A percentile compares a stretch with the other conserved stretches of the same genome.
These are phyloP conservation scores for Epinotia nisella DNA, from an alignment of 2,888 invertebrate species.

Conservation along the genomic window DNA sequence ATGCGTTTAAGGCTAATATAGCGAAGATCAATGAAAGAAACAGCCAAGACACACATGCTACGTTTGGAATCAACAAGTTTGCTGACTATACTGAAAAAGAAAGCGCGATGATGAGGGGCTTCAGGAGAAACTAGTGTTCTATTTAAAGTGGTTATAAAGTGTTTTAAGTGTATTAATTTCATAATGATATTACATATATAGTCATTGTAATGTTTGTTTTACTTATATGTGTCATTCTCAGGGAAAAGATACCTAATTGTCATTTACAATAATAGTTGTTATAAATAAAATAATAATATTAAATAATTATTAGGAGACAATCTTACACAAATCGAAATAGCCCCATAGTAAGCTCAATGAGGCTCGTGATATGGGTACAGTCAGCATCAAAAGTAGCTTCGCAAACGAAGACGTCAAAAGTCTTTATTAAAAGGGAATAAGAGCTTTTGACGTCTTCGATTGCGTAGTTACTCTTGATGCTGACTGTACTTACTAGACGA, in stretches of 20 bases:
- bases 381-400: too few relatives aligned
- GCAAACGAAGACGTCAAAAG: too few relatives aligned
- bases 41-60: slow-evolving; percentile 32
- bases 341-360: too few relatives aligned
- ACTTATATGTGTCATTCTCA: not conserved
- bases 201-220: not conserved
- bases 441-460: too few relatives aligned
- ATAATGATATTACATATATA: slow-evolving; percentile 18
- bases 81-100: slow-evolving; percentile 48
- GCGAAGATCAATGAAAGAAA: slow-evolving; percentile 20
- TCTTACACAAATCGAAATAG: too few relatives aligned
- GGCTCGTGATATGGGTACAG: too few relatives aligned
- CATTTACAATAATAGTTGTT: not conserved
- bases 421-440: too few relatives aligned
- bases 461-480: too few relatives aligned
- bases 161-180: not conserved
- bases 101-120: slow-evolving; percentile 45
- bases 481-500: too few relatives aligned
- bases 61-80: slow-evolving; percentile 48
- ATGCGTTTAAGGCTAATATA: slow-evolving; percentile 32
- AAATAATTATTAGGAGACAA: too few relatives aligned
- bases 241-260: not conserved
- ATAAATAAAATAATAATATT: too few relatives aligned
- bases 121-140: slow-evolving; percentile 26
- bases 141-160: not conserved